Conservation (phyloP, 30 jellyfish, hydroid and myxozoan species). For the Nemopilema nomurai region DNA sequence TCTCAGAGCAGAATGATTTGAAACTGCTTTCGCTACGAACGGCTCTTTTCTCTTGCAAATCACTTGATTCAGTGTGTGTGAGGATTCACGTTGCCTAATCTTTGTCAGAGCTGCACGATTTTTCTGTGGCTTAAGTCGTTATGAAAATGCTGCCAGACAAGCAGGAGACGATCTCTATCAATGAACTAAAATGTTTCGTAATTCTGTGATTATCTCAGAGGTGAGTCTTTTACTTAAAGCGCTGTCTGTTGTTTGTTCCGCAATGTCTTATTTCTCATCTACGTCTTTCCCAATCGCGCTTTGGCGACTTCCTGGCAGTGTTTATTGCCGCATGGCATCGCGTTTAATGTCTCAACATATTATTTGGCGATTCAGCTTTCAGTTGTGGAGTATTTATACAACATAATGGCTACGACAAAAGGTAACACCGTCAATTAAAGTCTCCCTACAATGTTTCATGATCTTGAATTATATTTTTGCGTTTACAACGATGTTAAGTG, state of each 20-base stretch:
- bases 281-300: slow-evolving; percentile 23
- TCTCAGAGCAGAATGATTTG: background rate
- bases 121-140: slow-evolving; percentile 2
- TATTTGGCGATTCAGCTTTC: background rate
- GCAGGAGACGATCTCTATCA: background rate
- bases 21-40: background rate
- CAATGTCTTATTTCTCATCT: background rate
- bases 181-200: too few species aligned
- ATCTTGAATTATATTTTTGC: too few species aligned
- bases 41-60: slow-evolving; percentile 19
- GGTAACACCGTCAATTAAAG: too few species aligned
- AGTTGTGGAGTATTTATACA: background rate
- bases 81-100: background rate
- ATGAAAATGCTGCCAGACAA: slow-evolving; percentile 1
- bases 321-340: background rate
- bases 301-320: slow-evolving; percentile 20
- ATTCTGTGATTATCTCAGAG: background rate
- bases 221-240: slow-evolving; percentile 1
- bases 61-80: slow-evolving; percentile 5
- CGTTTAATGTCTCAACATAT: too few species aligned
- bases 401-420: too few species aligned
- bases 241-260: slow-evolving; percentile 35
- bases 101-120: slow-evolving; percentile 15
- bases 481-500: too few species aligned
- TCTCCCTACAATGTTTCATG: too few species aligned